Conservation (phyloP, 2,113 vertebrate genomes). For the Bos taurus region DNA sequence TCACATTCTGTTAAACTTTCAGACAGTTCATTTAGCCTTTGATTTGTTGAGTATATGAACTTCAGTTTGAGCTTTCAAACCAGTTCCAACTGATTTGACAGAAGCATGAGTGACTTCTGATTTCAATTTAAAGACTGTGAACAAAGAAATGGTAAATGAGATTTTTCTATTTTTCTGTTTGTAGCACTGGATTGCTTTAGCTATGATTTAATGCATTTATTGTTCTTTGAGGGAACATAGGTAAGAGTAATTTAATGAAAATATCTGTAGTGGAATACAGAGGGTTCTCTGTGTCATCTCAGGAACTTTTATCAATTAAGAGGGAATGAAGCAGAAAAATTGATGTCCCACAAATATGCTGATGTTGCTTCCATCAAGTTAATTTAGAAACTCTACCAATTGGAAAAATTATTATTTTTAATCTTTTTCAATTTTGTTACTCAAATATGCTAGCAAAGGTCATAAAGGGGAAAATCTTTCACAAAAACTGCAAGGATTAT, state of each 20-base stretch:
- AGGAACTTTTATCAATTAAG: neutral
- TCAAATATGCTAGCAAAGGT: constrained; percentile 30
- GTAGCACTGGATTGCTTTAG: neutral
- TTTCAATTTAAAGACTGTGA: constrained; percentile 44
- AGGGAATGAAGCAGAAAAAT: neutral
- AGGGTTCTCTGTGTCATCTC: neutral
- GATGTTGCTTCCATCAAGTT: neutral
- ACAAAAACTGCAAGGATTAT: neutral
- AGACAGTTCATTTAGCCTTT: constrained; percentile 36
- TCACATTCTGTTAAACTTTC: neutral
- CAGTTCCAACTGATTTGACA: constrained; percentile 32
- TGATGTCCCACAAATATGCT: neutral
- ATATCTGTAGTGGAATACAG: neutral
- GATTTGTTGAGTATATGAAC: constrained; percentile 37
- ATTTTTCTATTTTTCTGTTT: constrained; percentile 12
- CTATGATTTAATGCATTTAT: neutral
- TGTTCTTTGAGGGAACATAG: neutral
- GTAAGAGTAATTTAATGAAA: neutral
- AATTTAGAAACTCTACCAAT: neutral
- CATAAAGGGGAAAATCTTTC: neutral
- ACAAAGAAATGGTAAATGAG: neutral
- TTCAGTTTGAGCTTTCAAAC: constrained; percentile 21
- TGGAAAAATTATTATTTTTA: constrained; percentile 38
- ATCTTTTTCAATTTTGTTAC: neutral
- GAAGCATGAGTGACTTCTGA: neutral